phyloP scores from a whole-genome alignment of 2,113 vertebrate species.

The Pica pica region DNA sequence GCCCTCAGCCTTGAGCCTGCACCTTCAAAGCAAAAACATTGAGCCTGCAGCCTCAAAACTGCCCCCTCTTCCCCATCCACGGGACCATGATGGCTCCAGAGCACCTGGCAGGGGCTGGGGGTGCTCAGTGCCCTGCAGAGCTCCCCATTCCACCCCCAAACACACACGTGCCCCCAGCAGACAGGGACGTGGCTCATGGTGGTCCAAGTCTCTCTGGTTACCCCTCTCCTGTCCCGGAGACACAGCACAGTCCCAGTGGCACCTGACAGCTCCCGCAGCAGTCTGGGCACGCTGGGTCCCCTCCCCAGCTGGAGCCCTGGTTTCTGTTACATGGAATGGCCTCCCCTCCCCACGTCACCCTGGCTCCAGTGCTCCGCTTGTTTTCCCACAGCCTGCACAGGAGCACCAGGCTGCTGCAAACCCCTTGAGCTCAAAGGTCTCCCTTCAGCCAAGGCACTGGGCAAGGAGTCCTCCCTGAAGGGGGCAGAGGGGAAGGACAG shows the following conservation, averaged over 20 bases:
- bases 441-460: not conserved
- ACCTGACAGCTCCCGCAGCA: fast-evolving
- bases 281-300: not conserved
- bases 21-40: not conserved
- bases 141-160: fast-evolving
- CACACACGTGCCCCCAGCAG: fast-evolving
- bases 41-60: not conserved
- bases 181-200: not conserved
- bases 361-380: not conserved
- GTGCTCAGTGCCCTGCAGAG: not conserved
- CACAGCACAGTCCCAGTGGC: not conserved
- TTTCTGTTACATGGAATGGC: not conserved
- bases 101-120: not conserved
- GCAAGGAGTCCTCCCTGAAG: not conserved
- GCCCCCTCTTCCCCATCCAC: not conserved
- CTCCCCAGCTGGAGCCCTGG: not conserved
- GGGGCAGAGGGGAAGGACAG: not conserved
- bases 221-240: not conserved
- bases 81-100: fast-evolving
- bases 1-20: not conserved
- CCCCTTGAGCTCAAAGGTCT: not conserved
- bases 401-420: not conserved
- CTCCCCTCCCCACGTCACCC: not conserved
- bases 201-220: not conserved
- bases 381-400: not conserved